Percentiles rank a stretch among this genome's conserved stretches.
Conservation (phyloP, 2,797 vertebrate genomes). For the Poecile montanus region DNA sequence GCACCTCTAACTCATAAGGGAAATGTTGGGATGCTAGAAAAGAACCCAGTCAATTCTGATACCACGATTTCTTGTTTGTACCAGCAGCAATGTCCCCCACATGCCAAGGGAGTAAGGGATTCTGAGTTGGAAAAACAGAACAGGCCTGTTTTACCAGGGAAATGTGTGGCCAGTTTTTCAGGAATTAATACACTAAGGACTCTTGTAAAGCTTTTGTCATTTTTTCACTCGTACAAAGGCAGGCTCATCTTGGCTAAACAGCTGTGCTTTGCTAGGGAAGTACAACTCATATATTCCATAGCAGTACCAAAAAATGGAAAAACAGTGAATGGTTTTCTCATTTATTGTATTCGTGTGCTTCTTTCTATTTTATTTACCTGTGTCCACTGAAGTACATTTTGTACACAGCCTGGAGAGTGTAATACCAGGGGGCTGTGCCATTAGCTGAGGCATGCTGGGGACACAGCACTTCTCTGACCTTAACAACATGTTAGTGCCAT, state of each 20-base stretch:
- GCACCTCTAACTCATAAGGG: background rate
- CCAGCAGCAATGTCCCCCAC: background rate
- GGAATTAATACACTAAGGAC: background rate
- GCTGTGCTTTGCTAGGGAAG: background rate
- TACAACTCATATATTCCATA: background rate
- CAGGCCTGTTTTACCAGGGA: background rate
- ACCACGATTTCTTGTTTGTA: background rate
- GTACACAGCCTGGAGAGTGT: background rate
- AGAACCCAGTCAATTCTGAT: background rate
- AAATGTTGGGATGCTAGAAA: background rate
- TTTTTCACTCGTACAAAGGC: background rate
- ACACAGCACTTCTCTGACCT: background rate
- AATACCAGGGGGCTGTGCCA: background rate
- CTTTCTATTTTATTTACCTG: slow-evolving; percentile 8
- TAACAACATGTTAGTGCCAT: background rate
- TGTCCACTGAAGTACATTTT: slow-evolving; percentile 17
- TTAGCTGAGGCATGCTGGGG: background rate
- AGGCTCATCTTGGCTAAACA: background rate
- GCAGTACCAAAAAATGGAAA: background rate
- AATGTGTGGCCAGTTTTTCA: background rate
- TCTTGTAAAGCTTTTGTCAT: background rate
- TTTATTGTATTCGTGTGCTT: background rate
- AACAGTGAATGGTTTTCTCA: background rate
- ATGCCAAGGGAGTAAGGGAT: background rate
- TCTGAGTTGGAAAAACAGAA: background rate